phyloP scores from a whole-genome alignment of 2,888 invertebrate species.

The Tinea semifulvella region DNA sequence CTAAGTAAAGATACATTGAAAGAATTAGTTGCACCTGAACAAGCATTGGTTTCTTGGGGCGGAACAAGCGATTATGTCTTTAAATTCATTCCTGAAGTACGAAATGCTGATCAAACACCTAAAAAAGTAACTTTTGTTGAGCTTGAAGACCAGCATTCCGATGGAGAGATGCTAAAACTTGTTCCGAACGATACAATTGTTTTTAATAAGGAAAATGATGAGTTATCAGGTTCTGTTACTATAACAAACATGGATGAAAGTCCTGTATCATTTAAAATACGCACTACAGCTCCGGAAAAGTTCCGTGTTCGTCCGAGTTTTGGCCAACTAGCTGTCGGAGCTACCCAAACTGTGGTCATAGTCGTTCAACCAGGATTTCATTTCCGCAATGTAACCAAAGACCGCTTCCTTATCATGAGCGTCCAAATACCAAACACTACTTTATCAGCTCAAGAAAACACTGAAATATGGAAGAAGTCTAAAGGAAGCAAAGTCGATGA shows the following conservation, averaged over 20 bases:
- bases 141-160: slow-evolving; percentile 45
- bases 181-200: slow-evolving; percentile 75
- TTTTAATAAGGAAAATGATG: slow-evolving; percentile 74
- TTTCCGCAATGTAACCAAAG: slow-evolving; percentile 73
- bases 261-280: slow-evolving; percentile 73
- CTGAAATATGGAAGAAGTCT: slow-evolving; percentile 78
- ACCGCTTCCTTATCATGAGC: slow-evolving; percentile 90
- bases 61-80: slow-evolving; percentile 79
- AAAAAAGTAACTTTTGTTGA: slow-evolving; percentile 52
- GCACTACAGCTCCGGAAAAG: slow-evolving; percentile 96
- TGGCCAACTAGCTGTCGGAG: slow-evolving; percentile 75
- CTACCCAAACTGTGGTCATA: slow-evolving; percentile 72
- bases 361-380: slow-evolving; percentile 79
- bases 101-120: slow-evolving; percentile 40
- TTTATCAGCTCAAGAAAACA: slow-evolving; percentile 67
- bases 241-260: slow-evolving; percentile 74
- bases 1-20: slow-evolving; percentile 77
- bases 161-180: slow-evolving; percentile 68
- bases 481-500: slow-evolving; percentile 72
- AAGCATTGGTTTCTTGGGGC: slow-evolving; percentile 83
- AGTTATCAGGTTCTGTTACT: slow-evolving; percentile 71
- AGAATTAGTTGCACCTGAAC: slow-evolving; percentile 77
- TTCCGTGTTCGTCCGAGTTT: slow-evolving; percentile 92
- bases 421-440: slow-evolving; percentile 71
- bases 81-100: slow-evolving; percentile 72